These are phyloP conservation scores for Sorex maritimensis DNA, from an alignment of 2,797 vertebrate genomes.

Conservation along the genomic window DNA sequence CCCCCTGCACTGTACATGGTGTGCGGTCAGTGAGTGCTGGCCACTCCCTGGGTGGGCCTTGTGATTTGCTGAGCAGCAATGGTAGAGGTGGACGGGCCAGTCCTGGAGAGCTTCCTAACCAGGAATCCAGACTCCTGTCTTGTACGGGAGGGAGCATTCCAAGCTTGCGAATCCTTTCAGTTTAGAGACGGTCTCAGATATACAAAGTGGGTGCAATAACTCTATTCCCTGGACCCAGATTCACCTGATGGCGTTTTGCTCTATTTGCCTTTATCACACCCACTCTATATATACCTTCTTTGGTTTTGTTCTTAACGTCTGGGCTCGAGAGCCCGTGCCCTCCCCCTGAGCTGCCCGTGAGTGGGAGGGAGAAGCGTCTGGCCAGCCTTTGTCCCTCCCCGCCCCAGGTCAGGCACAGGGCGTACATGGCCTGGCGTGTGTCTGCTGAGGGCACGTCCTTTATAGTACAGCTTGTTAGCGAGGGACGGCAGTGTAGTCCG, in stretches of 20 bases:
- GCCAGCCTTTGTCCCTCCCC: not conserved
- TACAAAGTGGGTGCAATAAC: too few species aligned
- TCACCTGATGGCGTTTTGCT: slow-evolving; percentile 42
- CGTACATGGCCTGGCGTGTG: not conserved
- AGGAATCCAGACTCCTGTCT: slow-evolving; percentile 56
- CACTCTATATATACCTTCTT: not conserved
- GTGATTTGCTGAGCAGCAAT: not conserved
- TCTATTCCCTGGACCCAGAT: not conserved
- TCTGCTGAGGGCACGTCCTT: slow-evolving; percentile 47
- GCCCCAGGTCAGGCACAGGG: too few species aligned
- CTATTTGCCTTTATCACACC: not conserved
- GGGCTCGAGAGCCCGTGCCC: not conserved
- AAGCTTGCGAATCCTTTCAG: slow-evolving; percentile 19
- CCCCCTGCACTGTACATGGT: too few species aligned
- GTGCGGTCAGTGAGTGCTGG: not conserved
- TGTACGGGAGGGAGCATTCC: not conserved
- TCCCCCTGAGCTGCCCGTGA: not conserved
- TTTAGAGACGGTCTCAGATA: not conserved
- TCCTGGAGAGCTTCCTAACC: not conserved
- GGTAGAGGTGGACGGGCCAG: not conserved
- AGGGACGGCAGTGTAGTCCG: slow-evolving; percentile 37
- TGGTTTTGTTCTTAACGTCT: not conserved
- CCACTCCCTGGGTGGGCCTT: not conserved
- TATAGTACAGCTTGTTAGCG: not conserved
- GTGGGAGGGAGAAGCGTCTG: too few species aligned